These are phyloP conservation scores for Elaeidobius kamerunicus DNA, from an alignment of 2,888 invertebrate species.

Conservation along the genomic window DNA sequence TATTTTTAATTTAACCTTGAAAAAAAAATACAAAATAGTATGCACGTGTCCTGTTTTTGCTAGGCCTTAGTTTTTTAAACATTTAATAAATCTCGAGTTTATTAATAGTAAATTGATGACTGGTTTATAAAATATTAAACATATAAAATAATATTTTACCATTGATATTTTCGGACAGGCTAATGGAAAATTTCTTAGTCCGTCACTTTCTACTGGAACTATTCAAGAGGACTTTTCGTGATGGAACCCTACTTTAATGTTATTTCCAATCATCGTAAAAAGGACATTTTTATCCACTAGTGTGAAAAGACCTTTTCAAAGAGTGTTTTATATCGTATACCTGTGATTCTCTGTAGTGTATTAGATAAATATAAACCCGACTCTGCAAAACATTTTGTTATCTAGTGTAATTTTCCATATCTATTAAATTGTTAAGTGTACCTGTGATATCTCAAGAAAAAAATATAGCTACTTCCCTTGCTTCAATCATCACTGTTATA, in stretches of 20 bases:
- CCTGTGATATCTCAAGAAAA: slow-evolving; percentile 18
- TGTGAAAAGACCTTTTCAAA: neutral
- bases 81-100: too few species aligned
- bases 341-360: slow-evolving; percentile 24
- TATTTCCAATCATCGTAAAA: slow-evolving; percentile 28
- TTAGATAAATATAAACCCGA: neutral
- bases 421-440: slow-evolving; percentile 11
- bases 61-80: too few species aligned
- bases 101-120: too few species aligned
- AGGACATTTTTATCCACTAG: slow-evolving; percentile 7
- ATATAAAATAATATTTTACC: too few species aligned
- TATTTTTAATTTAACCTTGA: too few species aligned
- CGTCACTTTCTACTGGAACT: neutral
- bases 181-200: slow-evolving; percentile 3
- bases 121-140: too few species aligned
- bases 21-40: too few species aligned
- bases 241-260: slow-evolving; percentile 29
- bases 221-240: slow-evolving; percentile 1
- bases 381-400: neutral
- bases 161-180: too few species aligned
- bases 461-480: neutral
- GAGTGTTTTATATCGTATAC: neutral
- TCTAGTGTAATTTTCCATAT: slow-evolving; percentile 4
- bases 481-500: neutral
- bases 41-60: too few species aligned